Evolutionary conservation across 2,797 vertebrate species (phyloP), one percentile per base, ranked within the genome.

Genomic region (Streptopelia turtur): DNA sequence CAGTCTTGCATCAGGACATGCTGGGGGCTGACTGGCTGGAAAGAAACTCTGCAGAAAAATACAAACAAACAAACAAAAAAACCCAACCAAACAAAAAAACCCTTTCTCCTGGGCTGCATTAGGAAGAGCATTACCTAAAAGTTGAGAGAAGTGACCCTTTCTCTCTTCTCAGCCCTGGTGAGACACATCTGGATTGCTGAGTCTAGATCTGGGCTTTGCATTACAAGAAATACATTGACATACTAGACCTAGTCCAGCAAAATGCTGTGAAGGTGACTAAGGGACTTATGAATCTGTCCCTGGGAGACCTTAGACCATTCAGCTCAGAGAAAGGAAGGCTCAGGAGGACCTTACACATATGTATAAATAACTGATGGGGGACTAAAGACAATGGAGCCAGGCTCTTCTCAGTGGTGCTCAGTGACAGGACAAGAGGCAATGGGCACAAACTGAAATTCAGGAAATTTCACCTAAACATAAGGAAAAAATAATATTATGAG

Each of bases 301-400:
- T 63, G 23, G 66, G 10, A 23, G 10, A 35, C 7, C 25, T 60
- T 21, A 6, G 22, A 27, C 17, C 60, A 21, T 18, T 59, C 16
- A 53, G 25, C 47, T 25, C 33, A 17, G 21, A 60, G 28, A 71
- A 71, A 22, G 28, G 16, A 30, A 71, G 16, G 7, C 7, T 45
- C 20, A 11, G 4, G 25, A 25, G 12, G 3, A 20, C 59, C 21
- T 33, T 84, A 11, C 7, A 5, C 3, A 3, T 2, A 2, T 39
- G 1, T 16, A 13, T 13, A 72, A 69, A 70, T 50, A 55, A 6
- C 24, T 49, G 31, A n/a, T 24, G 8, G 14, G 18, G 7, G 23
- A 50, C 3, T 37, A 66, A 77, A 66, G 27, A 24, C 30, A 17
- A 4, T 4, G 10, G 30, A 90, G 10, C 3, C 43, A 65, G 60